Percentiles rank a stretch among this genome's conserved stretches.
phyloP scores from a whole-genome alignment of 2,888 invertebrate genomes.

The Melinaea marsaeus region DNA sequence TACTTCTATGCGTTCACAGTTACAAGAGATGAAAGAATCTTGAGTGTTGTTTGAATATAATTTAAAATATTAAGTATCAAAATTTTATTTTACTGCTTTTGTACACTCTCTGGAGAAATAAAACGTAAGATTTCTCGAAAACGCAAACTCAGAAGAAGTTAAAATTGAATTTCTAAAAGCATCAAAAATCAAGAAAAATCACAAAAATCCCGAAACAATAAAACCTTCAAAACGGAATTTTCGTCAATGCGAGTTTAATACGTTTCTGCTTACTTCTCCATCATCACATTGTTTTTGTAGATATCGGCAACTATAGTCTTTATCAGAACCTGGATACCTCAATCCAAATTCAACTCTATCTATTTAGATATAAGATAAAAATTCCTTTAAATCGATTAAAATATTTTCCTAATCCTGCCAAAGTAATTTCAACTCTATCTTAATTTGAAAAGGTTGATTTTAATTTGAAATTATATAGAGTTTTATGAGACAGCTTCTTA shows the following conservation, averaged over 20 bases:
- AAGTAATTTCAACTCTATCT: slow-evolving; percentile 2
- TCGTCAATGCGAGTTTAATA: slow-evolving; percentile 64
- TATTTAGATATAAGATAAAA: fast-evolving
- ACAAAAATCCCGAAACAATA: slow-evolving; percentile 42
- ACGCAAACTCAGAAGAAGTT: slow-evolving; percentile 14
- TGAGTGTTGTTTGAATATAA: no score
- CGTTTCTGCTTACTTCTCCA: slow-evolving; percentile 67
- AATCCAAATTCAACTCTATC: slow-evolving; percentile 35
- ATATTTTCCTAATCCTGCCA: slow-evolving; percentile 1
- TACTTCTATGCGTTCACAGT: no score
- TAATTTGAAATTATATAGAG: not conserved
- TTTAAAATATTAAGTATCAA: no score
- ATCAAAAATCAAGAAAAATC: slow-evolving; percentile 39
- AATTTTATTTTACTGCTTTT: no score
- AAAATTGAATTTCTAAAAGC: slow-evolving; percentile 35
- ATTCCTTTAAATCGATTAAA: slow-evolving; percentile 1
- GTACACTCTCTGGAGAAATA: not conserved
- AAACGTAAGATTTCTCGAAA: not conserved
- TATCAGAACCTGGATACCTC: not conserved
- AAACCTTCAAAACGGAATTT: slow-evolving; percentile 60
- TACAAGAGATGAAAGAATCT: no score
- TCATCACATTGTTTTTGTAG: slow-evolving; percentile 60
- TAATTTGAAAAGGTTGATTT: slow-evolving; percentile 8
- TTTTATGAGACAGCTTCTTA: slow-evolving; percentile 44
- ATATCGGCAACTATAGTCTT: slow-evolving; percentile 30